Evolutionary conservation across 1,140 invertebrate species (phyloP).

Genomic region (Euwallacea fornicatus): DNA sequence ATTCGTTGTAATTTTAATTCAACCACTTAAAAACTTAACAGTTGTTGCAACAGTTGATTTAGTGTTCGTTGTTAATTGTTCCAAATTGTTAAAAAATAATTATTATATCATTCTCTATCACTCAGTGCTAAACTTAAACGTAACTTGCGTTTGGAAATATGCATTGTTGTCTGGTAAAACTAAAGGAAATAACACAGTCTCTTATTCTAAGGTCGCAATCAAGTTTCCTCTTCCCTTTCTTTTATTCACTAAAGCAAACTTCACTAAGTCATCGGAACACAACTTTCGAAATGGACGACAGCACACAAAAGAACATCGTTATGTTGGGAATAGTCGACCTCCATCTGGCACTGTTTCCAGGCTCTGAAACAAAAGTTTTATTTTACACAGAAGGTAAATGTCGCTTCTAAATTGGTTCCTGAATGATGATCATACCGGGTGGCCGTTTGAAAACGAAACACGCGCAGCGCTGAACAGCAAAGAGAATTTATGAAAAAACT

Average conservation of each 20-base stretch:
- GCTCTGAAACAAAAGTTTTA: slow-evolving; percentile 34
- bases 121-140: not conserved
- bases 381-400: slow-evolving; percentile 11
- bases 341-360: slow-evolving; percentile 31
- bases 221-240: slow-evolving; percentile 7
- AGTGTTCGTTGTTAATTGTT: not conserved
- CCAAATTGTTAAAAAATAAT: not conserved
- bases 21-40: not conserved
- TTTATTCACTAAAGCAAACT: slow-evolving; percentile 29
- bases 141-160: not conserved
- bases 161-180: not conserved
- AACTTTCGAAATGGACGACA: slow-evolving; percentile 29
- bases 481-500: too few species aligned
- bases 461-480: too few species aligned
- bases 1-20: slow-evolving; percentile 2
- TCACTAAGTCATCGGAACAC: slow-evolving; percentile 34
- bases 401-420: not conserved
- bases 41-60: not conserved
- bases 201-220: not conserved
- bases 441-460: too few species aligned
- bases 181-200: slow-evolving; percentile 4
- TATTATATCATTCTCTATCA: not conserved
- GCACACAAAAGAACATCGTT: slow-evolving; percentile 29
- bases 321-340: slow-evolving; percentile 21
- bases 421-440: slow-evolving; percentile 2